Evolutionary conservation across 2,888 invertebrate species (phyloP), one percentile per base, ranked within the genome.

Genomic region (Eutolmus rufibarbis): DNA sequence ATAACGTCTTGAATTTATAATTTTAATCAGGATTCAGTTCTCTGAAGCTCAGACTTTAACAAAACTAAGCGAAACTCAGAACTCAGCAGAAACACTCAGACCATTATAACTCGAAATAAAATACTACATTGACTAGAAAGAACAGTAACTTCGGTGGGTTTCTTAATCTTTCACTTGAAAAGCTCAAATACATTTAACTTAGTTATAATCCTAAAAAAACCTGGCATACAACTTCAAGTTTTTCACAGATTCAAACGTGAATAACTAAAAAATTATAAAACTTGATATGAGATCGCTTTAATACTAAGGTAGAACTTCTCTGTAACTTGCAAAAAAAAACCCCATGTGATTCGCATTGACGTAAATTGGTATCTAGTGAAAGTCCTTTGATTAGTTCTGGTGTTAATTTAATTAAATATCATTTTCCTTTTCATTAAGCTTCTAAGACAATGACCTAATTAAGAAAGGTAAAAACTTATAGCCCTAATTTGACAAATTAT

Each of bases 381-480:
- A 66, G 66, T 66, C n/a, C 51, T 66, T 66, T 8, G 23, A 23
- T 23, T 66, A 28, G 66, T 28, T 66, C 23, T 66, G 2, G 7
- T 23, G 57, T 19, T 57, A 9, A 57, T 57, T 19, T 9, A 23
- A 7, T 23, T 9, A 57, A 51, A 51, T n/a, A 16, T n/a, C 14
- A 7, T 74, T 74, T 74, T 76, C 16, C 16, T 76, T 37, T 12
- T 16, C 5, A 37, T 34, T 76, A 8, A 16, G 3, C 5, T 34
- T 37, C 37, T n/a, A 76, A 76, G 37, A 74, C 76, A 76, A 28
- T 76, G 76, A n/a, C 76, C 76, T 28, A 76, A 76, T 76, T 76
- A 74, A 2, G 34, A 76, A 76, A 76, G 2, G 37, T 34, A 9
- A 66, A 66, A 66, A 28, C 28, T 23, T 12, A 9, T 19, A 66